Conservation (phyloP, 2,113 vertebrate genomes). For the Diadophis punctatus region DNA sequence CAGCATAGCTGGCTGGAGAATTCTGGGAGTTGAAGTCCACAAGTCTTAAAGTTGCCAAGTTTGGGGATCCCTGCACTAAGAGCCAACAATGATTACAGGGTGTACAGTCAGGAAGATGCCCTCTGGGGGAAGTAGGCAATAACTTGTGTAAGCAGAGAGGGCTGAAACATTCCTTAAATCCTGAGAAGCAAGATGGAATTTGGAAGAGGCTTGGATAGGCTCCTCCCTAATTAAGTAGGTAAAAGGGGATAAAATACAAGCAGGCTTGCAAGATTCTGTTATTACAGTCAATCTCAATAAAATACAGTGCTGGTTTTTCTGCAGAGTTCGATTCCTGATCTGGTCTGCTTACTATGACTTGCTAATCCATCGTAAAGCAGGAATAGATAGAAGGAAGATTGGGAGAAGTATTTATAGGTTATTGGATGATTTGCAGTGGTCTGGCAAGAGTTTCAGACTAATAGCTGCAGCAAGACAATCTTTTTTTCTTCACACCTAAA, state of each 20-base stretch:
- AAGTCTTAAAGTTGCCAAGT: too few species aligned
- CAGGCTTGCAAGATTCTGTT: neutral
- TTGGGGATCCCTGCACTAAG: too few species aligned
- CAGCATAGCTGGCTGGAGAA: too few species aligned
- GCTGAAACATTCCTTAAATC: neutral
- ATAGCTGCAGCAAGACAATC: neutral
- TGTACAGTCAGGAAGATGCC: neutral
- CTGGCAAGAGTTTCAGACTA: neutral
- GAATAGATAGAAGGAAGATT: neutral
- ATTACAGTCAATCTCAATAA: neutral
- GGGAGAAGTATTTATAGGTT: neutral
- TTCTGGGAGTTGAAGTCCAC: too few species aligned
- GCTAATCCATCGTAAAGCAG: neutral
- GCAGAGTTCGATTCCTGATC: neutral
- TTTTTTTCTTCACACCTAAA: neutral
- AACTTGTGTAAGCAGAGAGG: neutral
- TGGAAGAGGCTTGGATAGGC: neutral
- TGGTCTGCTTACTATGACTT: neutral
- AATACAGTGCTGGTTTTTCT: neutral
- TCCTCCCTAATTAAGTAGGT: neutral
- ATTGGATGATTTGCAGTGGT: neutral
- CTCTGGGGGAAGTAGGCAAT: neutral
- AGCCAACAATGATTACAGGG: neutral
- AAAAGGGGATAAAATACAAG: neutral
- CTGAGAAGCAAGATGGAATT: neutral